Evolutionary conservation across 2,797 vertebrate species (phyloP), one percentile per base, ranked within the genome.

Genomic region (Vespertilio murinus): DNA sequence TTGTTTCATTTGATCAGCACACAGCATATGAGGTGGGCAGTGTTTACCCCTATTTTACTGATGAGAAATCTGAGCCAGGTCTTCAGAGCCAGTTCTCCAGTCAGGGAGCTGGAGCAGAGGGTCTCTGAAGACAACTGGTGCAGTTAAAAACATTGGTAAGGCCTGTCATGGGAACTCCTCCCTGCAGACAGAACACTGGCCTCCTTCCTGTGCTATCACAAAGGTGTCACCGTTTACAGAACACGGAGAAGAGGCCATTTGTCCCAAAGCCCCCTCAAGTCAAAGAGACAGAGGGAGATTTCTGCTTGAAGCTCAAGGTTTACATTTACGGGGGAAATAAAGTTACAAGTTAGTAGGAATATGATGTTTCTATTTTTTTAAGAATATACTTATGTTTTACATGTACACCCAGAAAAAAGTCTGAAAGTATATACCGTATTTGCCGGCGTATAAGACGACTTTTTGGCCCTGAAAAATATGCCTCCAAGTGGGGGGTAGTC

Each of bases 81-180:
- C 47, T 20, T 71, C 8, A 23, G 30, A 47, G 10, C 23, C 77
- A 67, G 82, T 30, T 65, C 74, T n/a, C 74, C 65, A 38, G 5
- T 28, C 22, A 78, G 52, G 42, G 87, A 49, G 65, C 47, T 88
- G 52, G 45, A 59, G 25, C 79, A 93, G 54, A 86, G 23, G 79
- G 30, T 71, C 30, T 82, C 87, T 49, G 40, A 75, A 85, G 75
- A 93, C 5, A 92, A 49, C 61, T 74, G 33, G 94, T 8, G 49
- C 0, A 33, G 70, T 42, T 81, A 81, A 56, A 90, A 87, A 54
- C 35, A 73, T 18, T 49, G n/a, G 12, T 30, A 81, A 73, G 56
- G 81, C 49, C 75, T 69, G 61, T 90, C 86, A 90, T 14, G 14
- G 87, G 75, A 93, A 93, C 59, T n/a, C 42, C 86, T 59, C 54